These are phyloP conservation scores for Mus caroli DNA, from an alignment of 2,797 vertebrate species.

Conservation along the genomic window DNA sequence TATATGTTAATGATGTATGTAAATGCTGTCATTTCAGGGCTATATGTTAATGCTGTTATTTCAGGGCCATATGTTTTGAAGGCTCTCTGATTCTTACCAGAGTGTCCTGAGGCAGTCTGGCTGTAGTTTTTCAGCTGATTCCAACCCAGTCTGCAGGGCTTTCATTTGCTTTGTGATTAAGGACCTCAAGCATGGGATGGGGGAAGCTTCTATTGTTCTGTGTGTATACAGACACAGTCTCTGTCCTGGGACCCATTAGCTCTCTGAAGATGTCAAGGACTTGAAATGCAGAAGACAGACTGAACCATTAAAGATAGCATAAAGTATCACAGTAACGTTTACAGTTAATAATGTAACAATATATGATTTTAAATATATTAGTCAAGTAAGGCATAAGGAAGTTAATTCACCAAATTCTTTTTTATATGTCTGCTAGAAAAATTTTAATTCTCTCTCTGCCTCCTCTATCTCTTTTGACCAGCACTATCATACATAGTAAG, in stretches of 20 bases:
- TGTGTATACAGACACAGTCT: not conserved
- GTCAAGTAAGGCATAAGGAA: not conserved
- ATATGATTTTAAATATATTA: not conserved
- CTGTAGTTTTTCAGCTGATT: not conserved
- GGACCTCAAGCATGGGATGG: not conserved
- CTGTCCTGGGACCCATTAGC: not conserved
- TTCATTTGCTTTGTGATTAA: constrained; percentile 21
- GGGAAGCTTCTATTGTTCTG: not conserved
- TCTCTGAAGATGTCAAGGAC: not conserved
- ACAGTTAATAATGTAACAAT: not conserved
- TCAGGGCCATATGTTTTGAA: not conserved
- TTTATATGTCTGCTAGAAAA: constrained; percentile 3
- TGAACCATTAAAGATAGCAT: not conserved
- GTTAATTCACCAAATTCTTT: constrained; percentile 23
- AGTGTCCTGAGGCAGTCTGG: not conserved
- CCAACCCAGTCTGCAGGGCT: not conserved
- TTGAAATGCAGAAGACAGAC: not conserved
- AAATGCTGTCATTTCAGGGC: too few species aligned
- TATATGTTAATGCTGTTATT: not conserved
- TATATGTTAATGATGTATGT: not conserved
- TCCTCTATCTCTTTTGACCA: not conserved
- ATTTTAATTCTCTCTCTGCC: not conserved
- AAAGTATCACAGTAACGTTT: not conserved
- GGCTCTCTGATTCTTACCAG: not conserved
- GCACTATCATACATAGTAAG: not conserved